Conservation (phyloP, 2,888 invertebrate genomes). For the Crocallis elinguaria region DNA sequence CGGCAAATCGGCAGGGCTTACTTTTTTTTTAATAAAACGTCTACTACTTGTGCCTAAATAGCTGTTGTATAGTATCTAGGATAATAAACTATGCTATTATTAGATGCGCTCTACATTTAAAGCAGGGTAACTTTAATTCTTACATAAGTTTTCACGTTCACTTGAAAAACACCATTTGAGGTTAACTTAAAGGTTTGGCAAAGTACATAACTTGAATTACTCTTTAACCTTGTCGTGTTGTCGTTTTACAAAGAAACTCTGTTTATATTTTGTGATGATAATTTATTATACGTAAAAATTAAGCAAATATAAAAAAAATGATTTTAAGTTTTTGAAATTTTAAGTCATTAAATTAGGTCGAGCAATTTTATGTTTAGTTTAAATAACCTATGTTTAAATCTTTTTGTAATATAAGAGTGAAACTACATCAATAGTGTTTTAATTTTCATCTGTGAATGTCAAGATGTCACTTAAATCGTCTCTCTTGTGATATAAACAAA, state of each 20-base stretch:
- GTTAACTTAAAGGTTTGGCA: neutral
- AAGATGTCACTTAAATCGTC: neutral
- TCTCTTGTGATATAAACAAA: neutral
- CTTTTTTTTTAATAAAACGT: too few species aligned
- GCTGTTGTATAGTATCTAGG: neutral
- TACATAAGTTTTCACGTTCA: neutral
- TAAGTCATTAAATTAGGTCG: slow-evolving; percentile 37
- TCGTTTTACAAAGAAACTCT: slow-evolving; percentile 11
- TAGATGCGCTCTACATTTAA: neutral
- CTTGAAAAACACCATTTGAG: neutral
- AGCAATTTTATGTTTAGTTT: slow-evolving; percentile 35
- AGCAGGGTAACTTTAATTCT: neutral
- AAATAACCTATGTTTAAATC: slow-evolving; percentile 26
- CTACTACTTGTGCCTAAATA: too few species aligned
- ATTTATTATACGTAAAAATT: slow-evolving; percentile 47
- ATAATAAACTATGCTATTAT: neutral
- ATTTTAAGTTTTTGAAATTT: slow-evolving; percentile 45
- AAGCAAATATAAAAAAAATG: slow-evolving; percentile 35
- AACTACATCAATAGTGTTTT: slow-evolving; percentile 27
- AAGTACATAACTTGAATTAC: neutral
- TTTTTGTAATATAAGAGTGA: slow-evolving; percentile 32
- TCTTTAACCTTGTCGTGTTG: slow-evolving; percentile 16
- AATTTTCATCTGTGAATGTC: slow-evolving; percentile 1
- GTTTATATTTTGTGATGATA: slow-evolving; percentile 47
- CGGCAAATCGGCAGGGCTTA: slow-evolving; percentile 10